Percentiles rank a stretch among this genome's conserved stretches.
These are phyloP conservation scores for Danio kyathit DNA, from an alignment of 2,797 vertebrate species.

Conservation along the genomic window DNA sequence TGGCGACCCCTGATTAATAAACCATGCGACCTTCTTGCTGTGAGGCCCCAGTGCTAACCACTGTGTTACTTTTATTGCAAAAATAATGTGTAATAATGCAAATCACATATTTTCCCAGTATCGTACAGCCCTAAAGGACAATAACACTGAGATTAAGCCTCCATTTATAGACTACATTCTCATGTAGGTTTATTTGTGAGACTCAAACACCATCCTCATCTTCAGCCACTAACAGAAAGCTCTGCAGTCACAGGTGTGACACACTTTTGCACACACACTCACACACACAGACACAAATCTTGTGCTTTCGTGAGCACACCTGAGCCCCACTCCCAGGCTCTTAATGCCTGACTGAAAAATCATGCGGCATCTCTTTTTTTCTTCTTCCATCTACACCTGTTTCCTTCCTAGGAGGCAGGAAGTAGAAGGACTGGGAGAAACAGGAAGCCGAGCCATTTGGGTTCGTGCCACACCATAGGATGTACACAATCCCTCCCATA, in stretches of 20 bases:
- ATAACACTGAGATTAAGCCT: background rate
- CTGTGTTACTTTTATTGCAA: too few species aligned
- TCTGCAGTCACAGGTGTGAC: constrained; percentile 40
- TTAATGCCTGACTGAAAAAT: constrained; percentile 49
- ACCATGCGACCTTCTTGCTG: too few species aligned
- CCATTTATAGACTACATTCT: background rate
- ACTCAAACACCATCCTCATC: constrained; percentile 14
- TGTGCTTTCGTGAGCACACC: constrained; percentile 54
- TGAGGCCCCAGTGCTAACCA: too few species aligned
- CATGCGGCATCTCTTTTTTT: constrained; percentile 1
- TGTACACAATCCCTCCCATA: background rate
- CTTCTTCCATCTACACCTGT: constrained; percentile 51
- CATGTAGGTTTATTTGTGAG: background rate
- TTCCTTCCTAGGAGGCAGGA: constrained; percentile 55
- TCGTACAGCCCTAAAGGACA: too few species aligned
- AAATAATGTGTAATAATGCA: too few species aligned
- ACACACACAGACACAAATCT: constrained; percentile 43
- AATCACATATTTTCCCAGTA: too few species aligned
- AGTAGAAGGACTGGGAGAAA: constrained; percentile 29
- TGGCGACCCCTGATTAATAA: too few species aligned
- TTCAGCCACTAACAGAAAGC: constrained; percentile 7
- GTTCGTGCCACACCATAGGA: constrained; percentile 42
- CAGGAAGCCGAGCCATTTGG: constrained; percentile 42
- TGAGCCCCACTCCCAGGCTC: constrained; percentile 44
- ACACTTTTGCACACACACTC: constrained; percentile 32